Base-by-base conservation (phyloP, 2,797 vertebrate species). In the Leucoraja ocellata region DNA sequence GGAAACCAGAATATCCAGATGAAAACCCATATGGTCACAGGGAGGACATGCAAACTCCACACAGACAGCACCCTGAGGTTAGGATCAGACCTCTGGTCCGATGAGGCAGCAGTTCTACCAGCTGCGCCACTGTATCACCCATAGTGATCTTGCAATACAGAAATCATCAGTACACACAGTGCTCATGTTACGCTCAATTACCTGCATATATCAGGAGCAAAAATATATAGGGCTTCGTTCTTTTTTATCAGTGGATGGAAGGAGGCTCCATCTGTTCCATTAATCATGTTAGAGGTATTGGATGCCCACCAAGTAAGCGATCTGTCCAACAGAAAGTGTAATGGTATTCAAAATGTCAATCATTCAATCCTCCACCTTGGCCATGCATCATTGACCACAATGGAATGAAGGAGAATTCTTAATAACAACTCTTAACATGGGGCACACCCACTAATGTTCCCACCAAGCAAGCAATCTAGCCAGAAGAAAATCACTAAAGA, bases 171-270 rank as follows among this genome's bases (percentile, higher is more conserved):
- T 39, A 16, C 18, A 39, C 32, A 39, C n/a, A 4, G 32, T 39
- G 7, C 78, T 39, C 13, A 36, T 4, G 21, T 13, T 58, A 21
- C 32, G 39, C 16, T 23, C 21, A 92, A 92, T 92, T 95, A 97
- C 97, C 97, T 97, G 97, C 97, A 97, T 78, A 97, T 96, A 94
- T 97, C 97, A 5, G 97, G 92, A 7, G 96, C 96, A 94, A 97
- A 97, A 93, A 97, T 91, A 39, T 97, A 94, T 76, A 97, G 93
- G 7, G 95, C 95, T 58, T 97, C 97, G 0, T 96, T 77, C 93
- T 96, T 97, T 7, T 93, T 94, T 94, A 97, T 94, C 93, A 97
- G 91, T 8, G 97, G 96, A 94, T 97, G 97, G 94, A 97, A 97
- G 74, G 96, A 95, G 78, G 97, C 96, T 93, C 97, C 97, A 36